phyloP scores from a whole-genome alignment of 2,797 vertebrate genomes.

The Xyrichtys novacula region DNA sequence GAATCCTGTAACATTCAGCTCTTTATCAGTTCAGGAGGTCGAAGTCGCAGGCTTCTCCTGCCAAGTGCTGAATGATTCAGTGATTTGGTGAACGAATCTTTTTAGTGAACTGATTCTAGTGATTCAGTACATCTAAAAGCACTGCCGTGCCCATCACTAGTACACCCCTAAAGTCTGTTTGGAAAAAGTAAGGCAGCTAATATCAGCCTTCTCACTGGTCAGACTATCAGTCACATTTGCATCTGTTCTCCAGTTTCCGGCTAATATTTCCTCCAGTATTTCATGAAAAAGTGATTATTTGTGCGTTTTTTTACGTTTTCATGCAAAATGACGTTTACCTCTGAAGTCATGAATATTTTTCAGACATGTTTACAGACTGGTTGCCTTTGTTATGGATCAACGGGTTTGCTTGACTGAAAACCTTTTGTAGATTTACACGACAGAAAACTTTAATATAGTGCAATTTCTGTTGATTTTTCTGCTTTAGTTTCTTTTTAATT shows the following conservation, averaged over 20 bases:
- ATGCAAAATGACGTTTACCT: background rate
- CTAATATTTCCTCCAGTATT: background rate
- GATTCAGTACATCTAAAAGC: too few relatives aligned
- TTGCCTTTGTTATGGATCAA: background rate
- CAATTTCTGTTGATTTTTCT: slow-evolving; percentile 34
- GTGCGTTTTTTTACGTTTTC: background rate
- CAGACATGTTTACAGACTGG: slow-evolving; percentile 51
- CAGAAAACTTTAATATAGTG: background rate
- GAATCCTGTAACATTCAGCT: too few relatives aligned
- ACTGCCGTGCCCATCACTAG: too few relatives aligned
- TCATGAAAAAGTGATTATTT: background rate
- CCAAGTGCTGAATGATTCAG: too few relatives aligned
- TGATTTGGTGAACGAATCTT: too few relatives aligned
- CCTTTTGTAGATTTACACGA: slow-evolving; percentile 28
- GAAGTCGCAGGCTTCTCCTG: too few relatives aligned
- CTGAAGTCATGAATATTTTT: slow-evolving; percentile 5
- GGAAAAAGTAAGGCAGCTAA: slow-evolving; percentile 1
- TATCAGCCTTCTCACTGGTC: slow-evolving; percentile 7
- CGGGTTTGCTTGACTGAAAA: background rate
- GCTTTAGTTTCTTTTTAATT: background rate
- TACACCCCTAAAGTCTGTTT: background rate
- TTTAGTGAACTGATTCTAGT: too few relatives aligned
- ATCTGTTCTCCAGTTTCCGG: background rate
- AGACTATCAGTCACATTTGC: background rate
- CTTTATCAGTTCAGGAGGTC: too few relatives aligned